Evolutionary conservation across 2,797 vertebrate species (phyloP).

Genomic region (Borostomias antarcticus): DNA sequence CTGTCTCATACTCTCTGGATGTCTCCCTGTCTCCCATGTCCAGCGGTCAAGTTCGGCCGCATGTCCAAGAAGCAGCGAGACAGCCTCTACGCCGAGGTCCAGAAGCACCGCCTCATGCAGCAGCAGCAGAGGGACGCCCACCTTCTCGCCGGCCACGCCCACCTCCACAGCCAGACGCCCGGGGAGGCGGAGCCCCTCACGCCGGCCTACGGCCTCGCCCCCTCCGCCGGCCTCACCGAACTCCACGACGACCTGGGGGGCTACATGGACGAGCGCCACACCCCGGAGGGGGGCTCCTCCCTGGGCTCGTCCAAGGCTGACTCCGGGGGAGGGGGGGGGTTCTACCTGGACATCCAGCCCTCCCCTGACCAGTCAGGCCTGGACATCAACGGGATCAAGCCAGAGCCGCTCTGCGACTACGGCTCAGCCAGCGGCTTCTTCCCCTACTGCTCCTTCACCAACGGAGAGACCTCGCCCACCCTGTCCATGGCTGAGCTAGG

Average conservation of each 20-base stretch:
- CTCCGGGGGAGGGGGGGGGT: constrained; percentile 77
- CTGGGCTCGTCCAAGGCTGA: constrained; percentile 74
- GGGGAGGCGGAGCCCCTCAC: constrained; percentile 87
- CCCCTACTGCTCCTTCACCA: constrained; percentile 88
- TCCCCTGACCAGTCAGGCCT: constrained; percentile 93
- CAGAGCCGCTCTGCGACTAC: constrained; percentile 89
- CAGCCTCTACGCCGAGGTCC: constrained; percentile 92
- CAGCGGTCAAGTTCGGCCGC: constrained; percentile 96
- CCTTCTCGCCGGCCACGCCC: constrained; percentile 36
- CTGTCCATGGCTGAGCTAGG: constrained; percentile 89
- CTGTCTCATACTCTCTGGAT: neutral
- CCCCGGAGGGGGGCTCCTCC: constrained; percentile 78
- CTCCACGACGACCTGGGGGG: constrained; percentile 84
- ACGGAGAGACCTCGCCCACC: constrained; percentile 85
- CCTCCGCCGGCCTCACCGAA: constrained; percentile 85
- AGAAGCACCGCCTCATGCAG: constrained; percentile 90
- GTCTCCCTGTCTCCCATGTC: constrained; percentile 32
- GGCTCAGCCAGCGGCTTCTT: constrained; percentile 84
- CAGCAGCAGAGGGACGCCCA: constrained; percentile 41
- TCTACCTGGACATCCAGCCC: constrained; percentile 92
- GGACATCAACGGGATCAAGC: constrained; percentile 92
- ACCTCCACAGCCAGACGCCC: constrained; percentile 79
- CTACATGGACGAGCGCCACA: constrained; percentile 85
- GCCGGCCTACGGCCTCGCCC: constrained; percentile 83
- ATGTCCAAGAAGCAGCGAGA: constrained; percentile 97